Evolutionary conservation across 2,888 invertebrate species (phyloP), one percentile per base, ranked within the genome.

Genomic region (Drosophila quasianomalipes): DNA sequence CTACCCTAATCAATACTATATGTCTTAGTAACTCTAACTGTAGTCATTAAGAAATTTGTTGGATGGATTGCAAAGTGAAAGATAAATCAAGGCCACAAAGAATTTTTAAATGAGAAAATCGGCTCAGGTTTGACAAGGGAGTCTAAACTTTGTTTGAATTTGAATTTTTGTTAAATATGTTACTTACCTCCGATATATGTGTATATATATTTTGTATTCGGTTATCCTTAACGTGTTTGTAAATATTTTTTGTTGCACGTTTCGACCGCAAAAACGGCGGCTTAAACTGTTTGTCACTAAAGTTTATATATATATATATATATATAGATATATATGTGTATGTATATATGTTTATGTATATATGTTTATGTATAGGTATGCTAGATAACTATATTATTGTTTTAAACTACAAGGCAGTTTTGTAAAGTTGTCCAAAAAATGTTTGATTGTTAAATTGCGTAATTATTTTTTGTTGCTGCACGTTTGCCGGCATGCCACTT

Each of bases 401-500:
- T 66, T 37, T 47, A 53, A 60, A 26, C 51, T 67, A 58, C 84
- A 86, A 88, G 86, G 86, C 86, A 86, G 88, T 86, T 88, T 86
- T 88, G 86, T 86, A 88, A 84, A 86, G 81, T 86, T 88, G 37
- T 88, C 83, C 71, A 88, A 85, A 83, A 86, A 70, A 28, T n/a
- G 19, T 70, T 72, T 77, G 64, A 58, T 80, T 68, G 65, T 60
- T 70, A 51, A 59, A 30, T 79, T 67, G 54, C 63, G 58, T 63
- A 68, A 63, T 16, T 47, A 76, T 84, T 74, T 78, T 28, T 57
- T 41, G 33, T 52, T 37, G 61, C 28, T 28, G 61, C 60, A 61
- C 52, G 52, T 59, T 33, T 59, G 22, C 33, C 26, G 51, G 30
- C 51, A 28, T 54, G 53, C 47, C 67, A 68, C 44, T 70, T 70